These are phyloP conservation scores for Bugulina stolonifera DNA, from an alignment of 2,888 invertebrate genomes.

Conservation along the genomic window DNA sequence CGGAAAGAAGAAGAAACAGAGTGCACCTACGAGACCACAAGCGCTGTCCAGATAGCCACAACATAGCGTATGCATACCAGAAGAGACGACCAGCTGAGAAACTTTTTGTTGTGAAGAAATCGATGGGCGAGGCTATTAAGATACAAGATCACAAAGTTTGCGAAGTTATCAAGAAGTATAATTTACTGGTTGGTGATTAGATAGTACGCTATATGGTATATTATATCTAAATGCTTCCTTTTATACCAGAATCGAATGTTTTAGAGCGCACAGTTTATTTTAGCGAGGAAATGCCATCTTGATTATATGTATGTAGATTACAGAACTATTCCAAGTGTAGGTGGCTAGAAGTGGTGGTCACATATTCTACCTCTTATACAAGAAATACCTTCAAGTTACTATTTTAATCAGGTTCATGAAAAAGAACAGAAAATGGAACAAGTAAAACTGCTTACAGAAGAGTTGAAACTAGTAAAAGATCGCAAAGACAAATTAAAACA, in stretches of 20 bases:
- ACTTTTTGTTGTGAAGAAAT: slow-evolving; percentile 3
- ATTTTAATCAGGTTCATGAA: neutral
- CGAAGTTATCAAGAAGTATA: slow-evolving; percentile 14
- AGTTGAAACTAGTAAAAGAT: neutral
- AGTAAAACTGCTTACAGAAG: neutral
- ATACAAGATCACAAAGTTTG: slow-evolving; percentile 23
- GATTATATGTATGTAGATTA: no score
- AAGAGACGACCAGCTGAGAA: slow-evolving; percentile 13
- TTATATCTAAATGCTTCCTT: no score
- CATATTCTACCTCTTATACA: no score
- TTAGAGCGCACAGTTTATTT: no score
- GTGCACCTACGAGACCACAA: neutral
- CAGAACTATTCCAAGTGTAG: no score
- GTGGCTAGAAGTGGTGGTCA: no score
- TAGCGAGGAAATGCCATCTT: no score
- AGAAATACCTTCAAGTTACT: no score
- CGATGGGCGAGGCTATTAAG: slow-evolving; percentile 12
- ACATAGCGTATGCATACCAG: slow-evolving; percentile 11
- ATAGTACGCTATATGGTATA: no score
- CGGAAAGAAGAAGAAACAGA: slow-evolving; percentile 2
- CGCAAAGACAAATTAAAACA: neutral
- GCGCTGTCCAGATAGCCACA: neutral
- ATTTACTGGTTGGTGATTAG: neutral
- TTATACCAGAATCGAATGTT: no score
- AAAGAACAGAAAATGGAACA: slow-evolving; percentile 14